Evolutionary conservation across 92 coral and sea anemone species (phyloP), one percentile per base, ranked within the genome.

Genomic region (Hydrozoanthus gracilis): DNA sequence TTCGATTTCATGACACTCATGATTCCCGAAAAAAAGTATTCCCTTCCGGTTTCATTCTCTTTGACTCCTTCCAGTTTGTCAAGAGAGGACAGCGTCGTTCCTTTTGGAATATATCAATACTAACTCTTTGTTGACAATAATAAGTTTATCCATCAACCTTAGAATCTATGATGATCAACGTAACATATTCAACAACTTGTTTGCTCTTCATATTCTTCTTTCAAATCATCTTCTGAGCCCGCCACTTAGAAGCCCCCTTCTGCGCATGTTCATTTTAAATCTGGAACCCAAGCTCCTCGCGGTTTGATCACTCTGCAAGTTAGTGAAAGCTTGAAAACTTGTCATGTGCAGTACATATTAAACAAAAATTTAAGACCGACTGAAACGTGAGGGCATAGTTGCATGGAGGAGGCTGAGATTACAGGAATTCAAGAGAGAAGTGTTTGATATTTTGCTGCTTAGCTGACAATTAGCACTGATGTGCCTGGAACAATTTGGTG

Each of bases 231-330:
- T 80, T 49, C 7, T 20, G 73, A 80, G 73, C 85, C 61, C 85
- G 85, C 85, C 85, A 80, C 73, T 35, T 18, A 11, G 66, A 18
- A n/a, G 18, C 51, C 49, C 44, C 73, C 16, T 17, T 64, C 48
- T 80, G 85, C 85, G 85, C 85, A 80, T 80, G 85, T 61, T 65
- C 85, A 14, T 48, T 73, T 7, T 50, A 7, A 47, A 74, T 7
- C 61, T 74, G 18, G 61, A 74, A 74, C 60, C 17, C 55, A 27
- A 47, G 78, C 51, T 44, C 35, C 55, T 67, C 15, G 45, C 71
- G 71, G 6, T 9, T 14, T 12, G 4, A 17, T 60, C n/a, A 15
- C 67, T 15, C 14, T 27, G 39, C 39, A 0, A 27, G 39, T 27
- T 27, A 27, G 39, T 27, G 39, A 27, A 27, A 27, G 2, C 39